These are phyloP conservation scores for Embiotoca jacksoni DNA, from an alignment of 2,113 vertebrate genomes.

Conservation along the genomic window DNA sequence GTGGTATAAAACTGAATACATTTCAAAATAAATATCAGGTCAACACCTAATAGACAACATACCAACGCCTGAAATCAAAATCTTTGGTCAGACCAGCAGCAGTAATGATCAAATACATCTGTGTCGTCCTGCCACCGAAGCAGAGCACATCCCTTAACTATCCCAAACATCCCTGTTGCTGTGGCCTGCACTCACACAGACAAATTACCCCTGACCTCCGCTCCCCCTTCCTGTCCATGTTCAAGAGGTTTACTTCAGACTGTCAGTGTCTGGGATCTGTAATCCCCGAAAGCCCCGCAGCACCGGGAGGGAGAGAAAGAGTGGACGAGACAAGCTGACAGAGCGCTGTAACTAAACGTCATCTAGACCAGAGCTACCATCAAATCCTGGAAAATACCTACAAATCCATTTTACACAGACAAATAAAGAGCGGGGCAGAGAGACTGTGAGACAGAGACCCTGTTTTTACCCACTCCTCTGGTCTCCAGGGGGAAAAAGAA, in stretches of 20 bases:
- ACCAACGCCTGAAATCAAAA: too few species aligned
- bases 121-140: too few species aligned
- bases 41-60: too few species aligned
- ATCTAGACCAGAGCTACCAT: conserved; percentile 8
- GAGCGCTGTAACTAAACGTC: neutral
- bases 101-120: too few species aligned
- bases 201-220: neutral
- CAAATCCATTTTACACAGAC: conserved; percentile 36
- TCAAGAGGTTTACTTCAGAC: conserved; percentile 4
- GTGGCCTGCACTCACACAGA: neutral
- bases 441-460: conserved; percentile 11
- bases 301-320: neutral
- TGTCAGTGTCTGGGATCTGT: conserved; percentile 10
- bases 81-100: too few species aligned
- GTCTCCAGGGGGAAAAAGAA: conserved; percentile 5
- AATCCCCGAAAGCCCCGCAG: conserved; percentile 4
- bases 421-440: conserved; percentile 4
- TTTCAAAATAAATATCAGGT: too few species aligned
- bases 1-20: too few species aligned
- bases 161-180: too few species aligned
- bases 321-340: neutral
- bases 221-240: conserved; percentile 8
- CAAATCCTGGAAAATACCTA: conserved; percentile 55
- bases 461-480: conserved; percentile 5
- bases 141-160: too few species aligned